Conservation (phyloP, 2,888 invertebrate species). For the Temnothorax unifasciatus region DNA sequence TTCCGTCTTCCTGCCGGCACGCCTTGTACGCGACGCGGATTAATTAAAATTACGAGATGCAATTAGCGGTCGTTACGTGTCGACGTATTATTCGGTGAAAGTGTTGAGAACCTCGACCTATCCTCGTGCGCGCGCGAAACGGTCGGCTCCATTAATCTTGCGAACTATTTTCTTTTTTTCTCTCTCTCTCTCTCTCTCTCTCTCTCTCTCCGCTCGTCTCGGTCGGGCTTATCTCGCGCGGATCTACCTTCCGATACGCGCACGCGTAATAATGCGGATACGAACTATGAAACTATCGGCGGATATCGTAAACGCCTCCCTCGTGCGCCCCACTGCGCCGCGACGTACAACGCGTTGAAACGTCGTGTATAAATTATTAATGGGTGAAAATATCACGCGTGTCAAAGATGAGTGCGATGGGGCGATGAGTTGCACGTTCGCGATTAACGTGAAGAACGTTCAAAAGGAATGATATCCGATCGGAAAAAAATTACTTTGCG, state of each 20-base stretch:
- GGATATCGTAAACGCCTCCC: conserved; percentile 60
- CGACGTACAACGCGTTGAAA: neutral
- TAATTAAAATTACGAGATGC: conserved; percentile 73
- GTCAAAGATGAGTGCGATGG: conserved; percentile 21
- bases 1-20: conserved; percentile 59
- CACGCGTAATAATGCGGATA: conserved; percentile 51
- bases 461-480: neutral
- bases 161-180: conserved; percentile 27
- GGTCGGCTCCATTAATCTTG: conserved; percentile 49
- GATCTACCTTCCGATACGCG: conserved; percentile 67
- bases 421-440: conserved; percentile 30
- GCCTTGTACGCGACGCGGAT: conserved; percentile 62
- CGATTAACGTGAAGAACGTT: conserved; percentile 19
- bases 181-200: conserved; percentile 26
- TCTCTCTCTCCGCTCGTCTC: conserved; percentile 21
- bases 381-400: conserved; percentile 36
- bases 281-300: conserved; percentile 41
- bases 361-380: conserved; percentile 46
- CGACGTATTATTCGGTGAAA: conserved; percentile 77
- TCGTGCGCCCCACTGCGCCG: neutral
- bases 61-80: conserved; percentile 72
- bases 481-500: neutral
- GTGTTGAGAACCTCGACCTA: conserved; percentile 71
- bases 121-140: conserved; percentile 15
- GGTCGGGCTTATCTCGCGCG: conserved; percentile 55